Evolutionary conservation across 2,888 invertebrate species (phyloP).

Genomic region (Diarsia rubi): DNA sequence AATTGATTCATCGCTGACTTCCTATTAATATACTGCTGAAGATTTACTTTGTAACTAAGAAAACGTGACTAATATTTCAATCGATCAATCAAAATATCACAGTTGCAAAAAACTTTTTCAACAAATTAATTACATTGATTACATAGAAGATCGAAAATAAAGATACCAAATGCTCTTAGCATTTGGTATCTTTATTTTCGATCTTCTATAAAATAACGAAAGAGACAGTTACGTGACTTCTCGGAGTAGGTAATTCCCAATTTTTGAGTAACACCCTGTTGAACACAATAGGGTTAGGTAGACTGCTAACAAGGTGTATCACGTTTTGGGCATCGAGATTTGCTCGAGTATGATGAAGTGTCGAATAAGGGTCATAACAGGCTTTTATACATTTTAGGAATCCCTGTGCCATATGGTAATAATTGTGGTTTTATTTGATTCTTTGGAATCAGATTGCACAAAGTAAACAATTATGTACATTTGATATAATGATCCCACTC

Average conservation of each 20-base stretch:
- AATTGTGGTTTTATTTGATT: background rate
- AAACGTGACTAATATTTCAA: background rate
- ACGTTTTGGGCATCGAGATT: slow-evolving; percentile 15
- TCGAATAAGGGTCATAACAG: background rate
- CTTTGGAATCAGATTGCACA: background rate
- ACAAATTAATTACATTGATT: background rate
- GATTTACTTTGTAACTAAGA: background rate
- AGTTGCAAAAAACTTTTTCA: background rate
- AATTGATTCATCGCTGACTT: slow-evolving; percentile 1
- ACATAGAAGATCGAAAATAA: too few species aligned
- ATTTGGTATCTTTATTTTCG: background rate
- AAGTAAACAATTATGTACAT: background rate
- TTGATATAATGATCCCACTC: too few species aligned
- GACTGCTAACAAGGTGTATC: background rate
- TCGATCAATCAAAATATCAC: background rate
- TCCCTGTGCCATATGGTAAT: too few species aligned
- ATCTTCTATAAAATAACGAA: slow-evolving; percentile 5
- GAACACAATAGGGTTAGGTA: slow-evolving; percentile 50
- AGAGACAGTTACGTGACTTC: slow-evolving; percentile 23
- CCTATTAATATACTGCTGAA: slow-evolving; percentile 7
- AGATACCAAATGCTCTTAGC: too few species aligned
- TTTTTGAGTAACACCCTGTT: slow-evolving; percentile 30
- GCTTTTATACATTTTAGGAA: background rate
- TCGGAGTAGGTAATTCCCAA: slow-evolving; percentile 16
- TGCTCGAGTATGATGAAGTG: background rate